Conservation (phyloP, 2,888 invertebrate species). For the Dasypolia templi region DNA sequence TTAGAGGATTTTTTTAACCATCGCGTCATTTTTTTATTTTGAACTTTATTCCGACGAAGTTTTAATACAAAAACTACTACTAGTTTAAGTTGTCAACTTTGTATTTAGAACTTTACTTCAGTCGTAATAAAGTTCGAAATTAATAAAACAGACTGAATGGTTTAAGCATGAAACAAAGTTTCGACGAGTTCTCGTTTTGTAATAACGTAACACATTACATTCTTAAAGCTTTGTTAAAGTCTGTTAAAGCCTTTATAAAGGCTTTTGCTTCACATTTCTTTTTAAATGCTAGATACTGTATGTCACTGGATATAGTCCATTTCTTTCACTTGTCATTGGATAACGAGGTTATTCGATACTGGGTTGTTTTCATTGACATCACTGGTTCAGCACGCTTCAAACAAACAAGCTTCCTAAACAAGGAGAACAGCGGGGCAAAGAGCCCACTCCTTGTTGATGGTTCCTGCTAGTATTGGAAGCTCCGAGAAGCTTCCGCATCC, state of each 20-base stretch:
- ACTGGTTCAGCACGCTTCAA: slow-evolving; percentile 12
- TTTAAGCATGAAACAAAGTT: background rate
- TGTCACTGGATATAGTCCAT: slow-evolving; percentile 15
- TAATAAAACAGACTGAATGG: background rate
- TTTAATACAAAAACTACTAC: background rate
- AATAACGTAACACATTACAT: slow-evolving; percentile 17
- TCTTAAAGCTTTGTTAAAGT: slow-evolving; percentile 39
- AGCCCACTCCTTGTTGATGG: background rate
- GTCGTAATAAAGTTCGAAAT: background rate
- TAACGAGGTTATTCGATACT: background rate
- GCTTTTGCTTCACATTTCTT: slow-evolving; percentile 18
- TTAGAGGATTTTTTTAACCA: background rate
- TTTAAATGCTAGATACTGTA: slow-evolving; percentile 29
- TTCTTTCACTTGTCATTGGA: slow-evolving; percentile 5
- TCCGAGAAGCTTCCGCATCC: slow-evolving; percentile 93
- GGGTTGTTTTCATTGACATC: background rate
- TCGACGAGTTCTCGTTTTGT: slow-evolving; percentile 1
- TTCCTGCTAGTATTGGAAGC: slow-evolving; percentile 53
- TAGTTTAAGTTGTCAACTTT: background rate
- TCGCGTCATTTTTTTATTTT: background rate
- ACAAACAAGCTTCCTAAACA: background rate
- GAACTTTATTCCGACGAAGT: background rate
- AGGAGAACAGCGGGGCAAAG: background rate
- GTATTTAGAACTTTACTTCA: background rate
- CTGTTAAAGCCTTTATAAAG: slow-evolving; percentile 32